Percentiles rank a stretch among this genome's conserved stretches.
phyloP scores from a whole-genome alignment of 2,113 vertebrate species.

The Corythornis cristatus region DNA sequence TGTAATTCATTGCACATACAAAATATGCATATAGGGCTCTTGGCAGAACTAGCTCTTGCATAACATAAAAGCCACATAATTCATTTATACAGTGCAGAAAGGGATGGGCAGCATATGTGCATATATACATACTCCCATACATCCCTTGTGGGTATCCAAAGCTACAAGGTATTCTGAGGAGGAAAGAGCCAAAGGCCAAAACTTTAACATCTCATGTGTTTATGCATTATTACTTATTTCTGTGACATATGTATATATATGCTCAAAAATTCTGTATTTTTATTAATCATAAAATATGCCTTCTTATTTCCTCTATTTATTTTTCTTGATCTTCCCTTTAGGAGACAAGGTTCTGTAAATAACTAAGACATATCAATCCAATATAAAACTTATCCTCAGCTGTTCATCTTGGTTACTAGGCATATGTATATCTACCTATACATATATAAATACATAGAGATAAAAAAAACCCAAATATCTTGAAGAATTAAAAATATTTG shows the following conservation, averaged over 20 bases:
- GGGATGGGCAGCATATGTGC: background rate
- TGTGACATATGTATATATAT: background rate
- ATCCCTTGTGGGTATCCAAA: background rate
- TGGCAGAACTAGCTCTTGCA: conserved; percentile 33
- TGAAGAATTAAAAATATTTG: background rate
- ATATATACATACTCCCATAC: background rate
- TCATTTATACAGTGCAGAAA: conserved; percentile 11
- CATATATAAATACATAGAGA: background rate
- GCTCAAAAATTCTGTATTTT: background rate
- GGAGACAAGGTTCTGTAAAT: background rate
- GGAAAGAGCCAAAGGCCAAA: background rate
- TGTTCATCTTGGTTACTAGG: background rate
- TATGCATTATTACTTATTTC: background rate
- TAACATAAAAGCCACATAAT: conserved; percentile 21
- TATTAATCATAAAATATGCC: background rate
- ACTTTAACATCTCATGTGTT: background rate
- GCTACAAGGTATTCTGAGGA: background rate
- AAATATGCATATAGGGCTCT: conserved; percentile 27
- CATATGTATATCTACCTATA: background rate
- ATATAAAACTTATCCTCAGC: background rate
- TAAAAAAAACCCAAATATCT: background rate
- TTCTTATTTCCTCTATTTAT: background rate
- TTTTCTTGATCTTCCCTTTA: background rate
- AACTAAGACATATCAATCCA: background rate
- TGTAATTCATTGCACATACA: conserved; percentile 27